These are phyloP conservation scores for Dendroctonus valens DNA, from an alignment of 1,140 invertebrate species.

Conservation along the genomic window DNA sequence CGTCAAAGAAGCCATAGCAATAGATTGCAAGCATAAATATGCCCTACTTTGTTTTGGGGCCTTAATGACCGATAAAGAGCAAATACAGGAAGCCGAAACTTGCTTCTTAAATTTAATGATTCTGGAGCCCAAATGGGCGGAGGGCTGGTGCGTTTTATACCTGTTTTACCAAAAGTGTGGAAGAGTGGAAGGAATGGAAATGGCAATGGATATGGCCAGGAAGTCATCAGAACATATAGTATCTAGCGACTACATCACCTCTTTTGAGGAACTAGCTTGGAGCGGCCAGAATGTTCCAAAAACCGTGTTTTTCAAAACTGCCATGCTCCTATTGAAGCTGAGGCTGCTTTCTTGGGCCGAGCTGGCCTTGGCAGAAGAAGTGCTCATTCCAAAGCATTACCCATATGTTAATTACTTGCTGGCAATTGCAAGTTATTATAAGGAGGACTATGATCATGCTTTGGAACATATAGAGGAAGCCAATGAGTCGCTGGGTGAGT, in stretches of 20 bases:
- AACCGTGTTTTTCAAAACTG: slow-evolving; percentile 40
- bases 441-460: slow-evolving; percentile 40
- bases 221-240: slow-evolving; percentile 31
- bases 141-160: slow-evolving; percentile 42
- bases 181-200: slow-evolving; percentile 40
- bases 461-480: slow-evolving; percentile 41
- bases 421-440: slow-evolving; percentile 40
- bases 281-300: slow-evolving; percentile 35
- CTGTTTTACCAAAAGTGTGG: slow-evolving; percentile 39
- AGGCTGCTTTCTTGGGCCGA: slow-evolving; percentile 40
- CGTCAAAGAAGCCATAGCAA: slow-evolving; percentile 37
- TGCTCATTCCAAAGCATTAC: slow-evolving; percentile 24
- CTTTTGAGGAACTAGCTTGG: slow-evolving; percentile 42
- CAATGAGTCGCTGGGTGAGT: slow-evolving; percentile 34
- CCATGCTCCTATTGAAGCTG: slow-evolving; percentile 42
- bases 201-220: slow-evolving; percentile 41
- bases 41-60: slow-evolving; percentile 36
- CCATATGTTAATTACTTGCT: slow-evolving; percentile 42
- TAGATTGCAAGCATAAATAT: slow-evolving; percentile 36
- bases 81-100: slow-evolving; percentile 41
- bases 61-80: slow-evolving; percentile 36
- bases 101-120: slow-evolving; percentile 41
- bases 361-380: slow-evolving; percentile 36
- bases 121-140: slow-evolving; percentile 37
- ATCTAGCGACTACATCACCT: slow-evolving; percentile 33